phyloP scores from a whole-genome alignment of 2,888 invertebrate genomes.

The Colostygia pectinataria region DNA sequence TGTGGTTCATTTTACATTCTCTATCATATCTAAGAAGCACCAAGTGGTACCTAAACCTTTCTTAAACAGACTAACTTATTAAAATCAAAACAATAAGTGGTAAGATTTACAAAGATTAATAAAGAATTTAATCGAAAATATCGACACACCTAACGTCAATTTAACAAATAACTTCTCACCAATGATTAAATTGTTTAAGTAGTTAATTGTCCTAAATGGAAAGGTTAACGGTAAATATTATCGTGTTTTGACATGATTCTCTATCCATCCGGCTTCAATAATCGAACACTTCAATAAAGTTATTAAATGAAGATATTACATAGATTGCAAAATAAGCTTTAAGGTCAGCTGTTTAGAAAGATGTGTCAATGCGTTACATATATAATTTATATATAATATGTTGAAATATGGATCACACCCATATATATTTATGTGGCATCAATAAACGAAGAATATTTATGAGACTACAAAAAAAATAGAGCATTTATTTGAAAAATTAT shows the following conservation, averaged over 20 bases:
- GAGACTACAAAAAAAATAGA: slow-evolving; percentile 14
- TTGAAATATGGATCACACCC: slow-evolving; percentile 35
- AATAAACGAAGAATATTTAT: slow-evolving; percentile 6
- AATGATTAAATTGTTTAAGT: slow-evolving; percentile 1
- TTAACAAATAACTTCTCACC: neutral
- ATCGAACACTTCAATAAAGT: neutral
- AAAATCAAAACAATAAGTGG: no score
- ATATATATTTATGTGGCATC: slow-evolving; percentile 9
- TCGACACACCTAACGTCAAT: neutral
- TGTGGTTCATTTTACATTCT: no score
- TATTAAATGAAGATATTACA: slow-evolving; percentile 1
- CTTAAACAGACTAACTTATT: no score
- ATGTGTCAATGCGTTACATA: slow-evolving; percentile 40
- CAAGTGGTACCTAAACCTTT: no score
- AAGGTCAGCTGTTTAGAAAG: slow-evolving; percentile 36
- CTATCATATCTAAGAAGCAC: no score
- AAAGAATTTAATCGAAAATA: no score
- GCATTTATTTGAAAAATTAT: slow-evolving; percentile 15
- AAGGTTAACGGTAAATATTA: slow-evolving; percentile 14
- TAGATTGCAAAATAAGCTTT: slow-evolving; percentile 40
- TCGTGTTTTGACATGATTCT: slow-evolving; percentile 1
- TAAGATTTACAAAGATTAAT: no score
- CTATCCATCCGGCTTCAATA: neutral
- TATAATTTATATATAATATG: slow-evolving; percentile 26
- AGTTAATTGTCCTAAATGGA: slow-evolving; percentile 7